A percentile compares a stretch with the other conserved stretches of the same genome.
These are phyloP conservation scores for Eubasilissa splendida DNA, from an alignment of 2,888 invertebrate genomes.

Conservation along the genomic window DNA sequence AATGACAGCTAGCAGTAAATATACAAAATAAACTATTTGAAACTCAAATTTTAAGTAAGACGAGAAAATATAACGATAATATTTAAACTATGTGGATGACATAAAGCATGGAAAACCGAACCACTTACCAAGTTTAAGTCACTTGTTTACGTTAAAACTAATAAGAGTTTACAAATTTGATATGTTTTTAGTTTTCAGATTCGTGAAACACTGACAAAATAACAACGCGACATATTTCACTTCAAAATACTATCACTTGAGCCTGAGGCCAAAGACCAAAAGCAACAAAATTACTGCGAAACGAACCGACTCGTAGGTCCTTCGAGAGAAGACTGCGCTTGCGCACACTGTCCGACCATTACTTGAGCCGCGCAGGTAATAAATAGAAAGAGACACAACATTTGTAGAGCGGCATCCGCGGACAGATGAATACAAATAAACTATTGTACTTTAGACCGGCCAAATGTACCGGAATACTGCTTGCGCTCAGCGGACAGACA, in stretches of 20 bases:
- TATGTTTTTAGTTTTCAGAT: slow-evolving; percentile 4
- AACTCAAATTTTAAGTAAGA: not conserved
- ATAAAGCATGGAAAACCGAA: slow-evolving; percentile 18
- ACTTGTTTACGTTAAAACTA: slow-evolving; percentile 24
- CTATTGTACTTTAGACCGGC: too few species aligned
- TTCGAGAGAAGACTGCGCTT: not conserved
- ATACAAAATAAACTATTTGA: slow-evolving; percentile 5
- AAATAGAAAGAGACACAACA: too few species aligned
- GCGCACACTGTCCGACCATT: not conserved
- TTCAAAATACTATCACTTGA: slow-evolving; percentile 20
- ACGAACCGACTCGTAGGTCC: not conserved
- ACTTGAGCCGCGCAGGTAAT: too few species aligned
- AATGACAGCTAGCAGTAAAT: slow-evolving; percentile 12
- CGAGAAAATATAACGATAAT: not conserved
- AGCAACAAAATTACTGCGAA: slow-evolving; percentile 17
- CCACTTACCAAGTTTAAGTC: slow-evolving; percentile 30
- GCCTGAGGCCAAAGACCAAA: slow-evolving; percentile 29
- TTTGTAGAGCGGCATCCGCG: too few species aligned
- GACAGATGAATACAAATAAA: too few species aligned
- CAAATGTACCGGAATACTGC: too few species aligned
- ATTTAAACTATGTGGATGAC: not conserved
- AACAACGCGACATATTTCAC: slow-evolving; percentile 25
- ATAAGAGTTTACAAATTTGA: slow-evolving; percentile 1
- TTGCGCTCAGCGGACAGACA: too few species aligned
- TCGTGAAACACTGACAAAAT: slow-evolving; percentile 6